Percentiles rank a stretch among this genome's conserved stretches.
Conservation (phyloP, 2,797 vertebrate genomes). For the Prionace glauca region DNA sequence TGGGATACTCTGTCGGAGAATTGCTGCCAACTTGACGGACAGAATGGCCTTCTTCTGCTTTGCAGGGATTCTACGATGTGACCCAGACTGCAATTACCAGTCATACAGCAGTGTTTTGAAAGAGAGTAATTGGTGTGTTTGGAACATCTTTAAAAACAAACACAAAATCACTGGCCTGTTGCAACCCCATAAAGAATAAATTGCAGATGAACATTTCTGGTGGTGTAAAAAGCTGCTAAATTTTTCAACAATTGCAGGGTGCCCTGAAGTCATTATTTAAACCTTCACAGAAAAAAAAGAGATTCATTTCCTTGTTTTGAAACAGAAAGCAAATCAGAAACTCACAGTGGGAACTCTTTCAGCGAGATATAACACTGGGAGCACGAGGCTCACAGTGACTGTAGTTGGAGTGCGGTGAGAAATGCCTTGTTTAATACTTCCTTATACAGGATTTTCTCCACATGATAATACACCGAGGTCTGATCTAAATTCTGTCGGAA, state of each 20-base stretch:
- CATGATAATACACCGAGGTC: not conserved
- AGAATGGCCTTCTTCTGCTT: no score
- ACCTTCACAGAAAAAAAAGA: not conserved
- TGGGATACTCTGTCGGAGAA: no score
- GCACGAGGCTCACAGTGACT: no score
- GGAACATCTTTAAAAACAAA: slow-evolving; percentile 36
- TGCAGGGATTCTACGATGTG: no score
- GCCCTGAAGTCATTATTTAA: slow-evolving; percentile 21
- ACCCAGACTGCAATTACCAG: not conserved
- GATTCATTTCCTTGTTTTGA: slow-evolving; percentile 14
- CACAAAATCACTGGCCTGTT: not conserved
- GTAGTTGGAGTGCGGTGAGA: not conserved
- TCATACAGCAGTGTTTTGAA: not conserved
- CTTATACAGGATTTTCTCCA: not conserved
- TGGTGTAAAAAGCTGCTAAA: not conserved
- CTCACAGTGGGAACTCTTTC: not conserved
- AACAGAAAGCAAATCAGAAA: not conserved
- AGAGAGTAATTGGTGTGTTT: not conserved
- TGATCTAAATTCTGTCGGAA: not conserved
- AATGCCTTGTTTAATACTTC: not conserved
- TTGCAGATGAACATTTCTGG: not conserved
- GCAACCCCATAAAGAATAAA: not conserved
- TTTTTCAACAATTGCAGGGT: not conserved
- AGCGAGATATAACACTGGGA: not conserved
- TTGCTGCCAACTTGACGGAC: no score